A percentile compares a stretch with the other conserved stretches of the same genome.
Conservation (phyloP, 2,888 invertebrate genomes). For the Macrosoma leucophasiata region DNA sequence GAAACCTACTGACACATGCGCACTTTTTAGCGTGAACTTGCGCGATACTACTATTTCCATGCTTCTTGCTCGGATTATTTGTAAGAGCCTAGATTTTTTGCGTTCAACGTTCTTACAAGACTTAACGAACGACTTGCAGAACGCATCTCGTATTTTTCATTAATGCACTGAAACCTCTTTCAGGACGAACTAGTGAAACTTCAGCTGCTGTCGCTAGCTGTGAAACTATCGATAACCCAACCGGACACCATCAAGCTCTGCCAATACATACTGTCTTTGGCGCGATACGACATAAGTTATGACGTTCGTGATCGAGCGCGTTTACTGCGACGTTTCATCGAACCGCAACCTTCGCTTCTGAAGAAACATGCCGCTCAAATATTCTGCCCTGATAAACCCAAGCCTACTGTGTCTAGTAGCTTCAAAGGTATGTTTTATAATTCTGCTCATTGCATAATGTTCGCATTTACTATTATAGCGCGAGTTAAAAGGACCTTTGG, state of each 20-base stretch:
- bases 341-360: slow-evolving; percentile 57
- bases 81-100: too few relatives aligned
- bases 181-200: slow-evolving; percentile 96
- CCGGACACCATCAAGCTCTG: slow-evolving; percentile 90
- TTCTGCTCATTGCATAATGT: too few relatives aligned
- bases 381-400: slow-evolving; percentile 94
- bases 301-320: slow-evolving; percentile 97
- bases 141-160: neutral
- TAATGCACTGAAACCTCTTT: slow-evolving; percentile 1
- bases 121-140: neutral
- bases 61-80: too few relatives aligned
- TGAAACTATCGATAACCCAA: slow-evolving; percentile 92
- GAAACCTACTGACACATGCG: too few relatives aligned
- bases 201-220: slow-evolving; percentile 95
- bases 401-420: slow-evolving; percentile 91
- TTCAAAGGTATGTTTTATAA: slow-evolving; percentile 82
- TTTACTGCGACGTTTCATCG: slow-evolving; percentile 82
- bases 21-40: too few relatives aligned
- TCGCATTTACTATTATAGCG: too few relatives aligned
- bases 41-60: too few relatives aligned
- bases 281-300: slow-evolving; percentile 97
- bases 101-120: too few relatives aligned
- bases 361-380: slow-evolving; percentile 85
- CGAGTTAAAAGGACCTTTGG: too few relatives aligned
- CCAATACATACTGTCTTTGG: slow-evolving; percentile 95